Percentiles rank a stretch among this genome's conserved stretches.
Conservation (phyloP, 2,888 invertebrate genomes). For the Adelphocoris suturalis region DNA sequence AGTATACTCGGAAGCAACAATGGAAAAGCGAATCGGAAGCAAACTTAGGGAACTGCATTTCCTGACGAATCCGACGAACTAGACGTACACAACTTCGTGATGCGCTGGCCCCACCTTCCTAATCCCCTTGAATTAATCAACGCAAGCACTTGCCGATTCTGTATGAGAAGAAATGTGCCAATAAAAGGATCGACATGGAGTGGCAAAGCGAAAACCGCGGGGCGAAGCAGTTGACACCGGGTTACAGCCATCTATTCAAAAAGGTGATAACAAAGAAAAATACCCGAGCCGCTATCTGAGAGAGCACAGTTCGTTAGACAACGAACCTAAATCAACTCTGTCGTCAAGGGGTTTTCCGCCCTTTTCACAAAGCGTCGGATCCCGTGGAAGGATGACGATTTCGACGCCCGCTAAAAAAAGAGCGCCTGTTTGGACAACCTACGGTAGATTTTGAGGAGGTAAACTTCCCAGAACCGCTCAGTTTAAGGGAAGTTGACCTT, state of each 20-base stretch:
- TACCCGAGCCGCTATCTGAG: slow-evolving; percentile 31
- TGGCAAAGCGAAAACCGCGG: not conserved
- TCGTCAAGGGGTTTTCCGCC: slow-evolving; percentile 42
- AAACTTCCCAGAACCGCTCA: not conserved
- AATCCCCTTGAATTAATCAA: too few species aligned
- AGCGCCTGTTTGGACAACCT: not conserved
- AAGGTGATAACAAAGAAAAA: slow-evolving; percentile 58
- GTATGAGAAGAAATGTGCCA: too few species aligned
- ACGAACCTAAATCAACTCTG: slow-evolving; percentile 51
- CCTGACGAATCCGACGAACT: too few species aligned
- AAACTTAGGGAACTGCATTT: too few species aligned
- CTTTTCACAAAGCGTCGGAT: slow-evolving; percentile 25
- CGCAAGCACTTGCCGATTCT: too few species aligned
- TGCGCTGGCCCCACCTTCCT: too few species aligned
- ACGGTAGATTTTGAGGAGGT: not conserved
- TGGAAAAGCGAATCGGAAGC: too few species aligned
- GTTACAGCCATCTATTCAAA: slow-evolving; percentile 47
- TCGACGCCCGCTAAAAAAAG: not conserved
- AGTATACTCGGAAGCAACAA: too few species aligned
- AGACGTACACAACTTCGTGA: too few species aligned
- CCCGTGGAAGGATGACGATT: slow-evolving; percentile 7
- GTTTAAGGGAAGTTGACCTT: not conserved
- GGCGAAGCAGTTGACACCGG: slow-evolving; percentile 44
- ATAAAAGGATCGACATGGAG: too few species aligned
- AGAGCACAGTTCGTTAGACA: slow-evolving; percentile 57